A percentile compares a stretch with the other conserved stretches of the same genome.
Conservation (phyloP, 2,797 vertebrate species). For the Loris lydekkerianus region DNA sequence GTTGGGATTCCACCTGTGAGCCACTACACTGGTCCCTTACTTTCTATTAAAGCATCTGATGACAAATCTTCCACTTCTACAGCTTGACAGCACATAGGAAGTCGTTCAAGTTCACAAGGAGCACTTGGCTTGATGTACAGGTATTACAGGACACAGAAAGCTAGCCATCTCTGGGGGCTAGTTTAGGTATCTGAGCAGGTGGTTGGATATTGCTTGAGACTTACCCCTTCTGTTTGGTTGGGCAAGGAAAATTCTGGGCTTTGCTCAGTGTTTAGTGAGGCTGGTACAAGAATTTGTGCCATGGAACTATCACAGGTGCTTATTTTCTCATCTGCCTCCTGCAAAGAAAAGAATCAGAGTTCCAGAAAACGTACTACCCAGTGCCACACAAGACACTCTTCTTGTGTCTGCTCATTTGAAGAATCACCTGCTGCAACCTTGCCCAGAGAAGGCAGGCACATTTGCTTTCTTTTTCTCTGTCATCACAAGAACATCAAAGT, state of each 20-base stretch:
- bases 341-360: constrained; percentile 49
- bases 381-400: neutral
- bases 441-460: neutral
- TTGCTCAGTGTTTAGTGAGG: constrained; percentile 44
- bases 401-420: neutral
- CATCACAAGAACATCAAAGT: neutral
- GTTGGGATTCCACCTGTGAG: neutral
- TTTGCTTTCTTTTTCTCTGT: neutral
- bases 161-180: neutral
- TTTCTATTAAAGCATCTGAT: neutral
- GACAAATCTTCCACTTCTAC: neutral
- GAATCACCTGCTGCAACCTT: neutral
- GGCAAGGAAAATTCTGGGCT: constrained; percentile 16
- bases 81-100: neutral
- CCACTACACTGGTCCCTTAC: neutral
- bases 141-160: neutral
- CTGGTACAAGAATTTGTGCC: constrained; percentile 46
- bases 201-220: neutral
- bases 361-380: neutral
- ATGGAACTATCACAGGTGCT: constrained; percentile 52
- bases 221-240: constrained; percentile 73
- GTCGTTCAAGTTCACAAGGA: neutral
- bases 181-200: neutral
- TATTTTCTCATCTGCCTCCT: constrained; percentile 82
- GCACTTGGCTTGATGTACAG: neutral